A percentile compares a stretch with the other conserved stretches of the same genome.
These are phyloP conservation scores for Siniperca scherzeri DNA, from an alignment of 2,797 vertebrate genomes.

Conservation along the genomic window DNA sequence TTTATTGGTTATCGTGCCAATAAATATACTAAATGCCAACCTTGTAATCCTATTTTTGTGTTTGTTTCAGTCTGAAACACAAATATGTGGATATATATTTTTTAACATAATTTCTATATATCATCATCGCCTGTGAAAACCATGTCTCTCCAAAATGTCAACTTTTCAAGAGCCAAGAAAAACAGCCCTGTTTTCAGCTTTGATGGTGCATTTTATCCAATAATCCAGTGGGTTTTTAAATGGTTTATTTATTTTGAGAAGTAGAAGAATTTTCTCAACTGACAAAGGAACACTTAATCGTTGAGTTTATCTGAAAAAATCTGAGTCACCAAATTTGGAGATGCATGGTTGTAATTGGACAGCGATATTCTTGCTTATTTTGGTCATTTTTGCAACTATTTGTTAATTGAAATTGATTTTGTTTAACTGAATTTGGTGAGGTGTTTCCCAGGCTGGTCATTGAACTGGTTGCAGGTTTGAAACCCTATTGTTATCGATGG, in stretches of 20 bases:
- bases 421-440: neutral
- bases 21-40: neutral
- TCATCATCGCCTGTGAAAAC: neutral
- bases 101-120: neutral
- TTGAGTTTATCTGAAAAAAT: neutral
- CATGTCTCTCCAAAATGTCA: neutral
- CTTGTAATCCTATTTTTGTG: neutral
- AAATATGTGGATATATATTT: neutral
- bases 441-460: slow-evolving; percentile 5
- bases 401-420: neutral
- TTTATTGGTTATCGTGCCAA: neutral
- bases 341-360: neutral
- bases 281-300: neutral
- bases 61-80: neutral
- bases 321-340: neutral
- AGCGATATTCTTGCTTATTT: neutral
- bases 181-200: neutral
- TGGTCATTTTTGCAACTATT: neutral
- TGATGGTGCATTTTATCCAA: neutral
- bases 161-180: neutral
- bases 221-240: neutral
- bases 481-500: slow-evolving; percentile 47
- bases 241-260: neutral
- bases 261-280: neutral
- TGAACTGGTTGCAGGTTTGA: slow-evolving; percentile 37